phyloP scores from a whole-genome alignment of 2,888 invertebrate genomes.

The Troilus luridus region DNA sequence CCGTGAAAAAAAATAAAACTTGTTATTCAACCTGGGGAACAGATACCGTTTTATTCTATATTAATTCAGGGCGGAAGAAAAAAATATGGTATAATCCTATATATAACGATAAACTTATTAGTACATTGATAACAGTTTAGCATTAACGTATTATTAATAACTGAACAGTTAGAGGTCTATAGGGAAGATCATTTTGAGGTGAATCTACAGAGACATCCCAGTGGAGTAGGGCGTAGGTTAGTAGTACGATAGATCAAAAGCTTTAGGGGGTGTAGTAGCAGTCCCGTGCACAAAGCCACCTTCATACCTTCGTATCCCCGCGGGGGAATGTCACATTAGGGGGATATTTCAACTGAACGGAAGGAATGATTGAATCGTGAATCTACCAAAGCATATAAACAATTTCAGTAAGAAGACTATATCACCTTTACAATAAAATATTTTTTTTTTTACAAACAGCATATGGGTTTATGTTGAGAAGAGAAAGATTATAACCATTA shows the following conservation, averaged over 20 bases:
- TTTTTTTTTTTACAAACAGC: no score
- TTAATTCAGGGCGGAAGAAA: no score
- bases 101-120: no score
- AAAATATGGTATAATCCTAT: no score
- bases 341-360: background rate
- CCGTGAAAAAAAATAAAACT: no score
- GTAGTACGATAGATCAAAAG: background rate
- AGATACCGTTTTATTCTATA: no score
- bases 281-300: background rate
- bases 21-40: no score
- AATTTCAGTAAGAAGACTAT: background rate
- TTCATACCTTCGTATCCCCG: background rate
- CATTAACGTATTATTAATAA: background rate
- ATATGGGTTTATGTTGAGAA: no score
- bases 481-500: no score
- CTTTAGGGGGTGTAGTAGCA: background rate
- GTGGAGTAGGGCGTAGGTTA: background rate
- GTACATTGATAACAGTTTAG: no score
- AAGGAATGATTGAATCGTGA: background rate
- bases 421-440: no score
- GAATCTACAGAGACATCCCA: background rate
- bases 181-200: background rate
- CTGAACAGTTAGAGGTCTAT: background rate
- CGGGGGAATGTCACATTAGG: background rate
- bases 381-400: background rate